Percentiles rank a stretch among this genome's conserved stretches.
These are phyloP conservation scores for Holothuria glaberrima DNA, from an alignment of 35 echinoderm and acorn worm species.

Conservation along the genomic window DNA sequence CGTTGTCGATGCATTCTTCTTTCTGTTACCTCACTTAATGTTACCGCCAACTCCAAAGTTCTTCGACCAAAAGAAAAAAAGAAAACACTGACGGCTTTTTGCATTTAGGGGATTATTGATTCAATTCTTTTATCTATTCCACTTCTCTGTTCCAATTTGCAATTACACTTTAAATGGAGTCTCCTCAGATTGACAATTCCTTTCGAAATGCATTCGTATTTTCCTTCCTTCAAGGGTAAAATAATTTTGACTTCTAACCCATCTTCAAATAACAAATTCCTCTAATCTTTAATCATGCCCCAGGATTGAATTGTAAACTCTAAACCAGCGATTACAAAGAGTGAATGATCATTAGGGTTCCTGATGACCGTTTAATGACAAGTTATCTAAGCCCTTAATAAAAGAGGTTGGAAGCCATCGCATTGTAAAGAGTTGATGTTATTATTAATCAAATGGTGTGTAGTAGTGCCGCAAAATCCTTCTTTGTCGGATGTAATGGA, in stretches of 20 bases:
- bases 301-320: neutral
- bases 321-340: neutral
- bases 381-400: neutral
- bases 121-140: too few relatives aligned
- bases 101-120: too few relatives aligned
- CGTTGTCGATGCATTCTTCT: too few relatives aligned
- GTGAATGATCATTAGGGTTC: slow-evolving; percentile 30
- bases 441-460: neutral
- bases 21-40: too few relatives aligned
- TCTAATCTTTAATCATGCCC: slow-evolving; percentile 7
- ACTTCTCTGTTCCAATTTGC: too few relatives aligned
- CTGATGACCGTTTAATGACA: slow-evolving; percentile 30
- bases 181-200: too few relatives aligned
- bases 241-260: slow-evolving; percentile 31
- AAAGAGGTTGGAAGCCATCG: neutral
- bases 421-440: slow-evolving; percentile 37
- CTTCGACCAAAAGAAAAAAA: too few relatives aligned
- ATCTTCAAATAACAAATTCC: neutral
- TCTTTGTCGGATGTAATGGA: slow-evolving; percentile 18
- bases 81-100: too few relatives aligned
- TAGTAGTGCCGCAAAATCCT: neutral
- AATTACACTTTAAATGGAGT: too few relatives aligned
- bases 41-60: too few relatives aligned
- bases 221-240: slow-evolving; percentile 18
- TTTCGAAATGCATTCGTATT: too few relatives aligned